A percentile compares a stretch with the other conserved stretches of the same genome.
phyloP scores from a whole-genome alignment of 1,140 invertebrate species.

The Cecropterus lyciades region DNA sequence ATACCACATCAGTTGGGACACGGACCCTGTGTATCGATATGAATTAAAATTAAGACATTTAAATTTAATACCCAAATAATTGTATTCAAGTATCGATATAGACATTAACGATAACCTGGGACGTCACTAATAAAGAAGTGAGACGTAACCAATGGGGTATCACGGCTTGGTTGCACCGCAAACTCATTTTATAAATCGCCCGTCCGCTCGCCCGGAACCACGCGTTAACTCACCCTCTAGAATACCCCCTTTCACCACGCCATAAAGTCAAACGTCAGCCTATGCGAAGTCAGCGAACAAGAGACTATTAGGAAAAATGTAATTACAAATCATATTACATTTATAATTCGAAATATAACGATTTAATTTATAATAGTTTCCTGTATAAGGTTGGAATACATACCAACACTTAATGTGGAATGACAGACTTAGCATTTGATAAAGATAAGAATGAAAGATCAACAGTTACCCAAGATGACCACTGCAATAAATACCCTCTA shows the following conservation, averaged over 20 bases:
- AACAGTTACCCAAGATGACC: too few relatives aligned
- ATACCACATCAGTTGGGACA: too few relatives aligned
- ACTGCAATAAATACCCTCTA: too few relatives aligned
- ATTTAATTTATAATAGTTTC: neutral
- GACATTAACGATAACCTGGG: conserved; percentile 6
- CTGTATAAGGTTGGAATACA: too few relatives aligned
- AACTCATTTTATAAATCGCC: conserved; percentile 84
- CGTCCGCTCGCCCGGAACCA: conserved; percentile 75
- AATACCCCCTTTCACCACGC: conserved; percentile 51
- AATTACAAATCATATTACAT: conserved; percentile 24
- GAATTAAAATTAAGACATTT: too few relatives aligned
- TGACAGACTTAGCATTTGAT: too few relatives aligned
- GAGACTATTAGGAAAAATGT: conserved; percentile 34
- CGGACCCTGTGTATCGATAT: too few relatives aligned
- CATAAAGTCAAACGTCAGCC: conserved; percentile 35
- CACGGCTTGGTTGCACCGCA: conserved; percentile 80
- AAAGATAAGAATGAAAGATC: too few relatives aligned
- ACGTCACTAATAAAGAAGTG: conserved; percentile 74
- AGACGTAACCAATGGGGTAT: conserved; percentile 83
- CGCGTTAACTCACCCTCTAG: conserved; percentile 72
- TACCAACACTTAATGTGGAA: too few relatives aligned
- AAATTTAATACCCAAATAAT: too few relatives aligned
- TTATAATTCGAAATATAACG: conserved; percentile 2
- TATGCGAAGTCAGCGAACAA: conserved; percentile 27
- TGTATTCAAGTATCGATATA: conserved; percentile 12